Percentiles rank a stretch among this genome's conserved stretches.
These are phyloP conservation scores for Platysternon megacephalum DNA, from an alignment of 2,113 vertebrate species.

Conservation along the genomic window DNA sequence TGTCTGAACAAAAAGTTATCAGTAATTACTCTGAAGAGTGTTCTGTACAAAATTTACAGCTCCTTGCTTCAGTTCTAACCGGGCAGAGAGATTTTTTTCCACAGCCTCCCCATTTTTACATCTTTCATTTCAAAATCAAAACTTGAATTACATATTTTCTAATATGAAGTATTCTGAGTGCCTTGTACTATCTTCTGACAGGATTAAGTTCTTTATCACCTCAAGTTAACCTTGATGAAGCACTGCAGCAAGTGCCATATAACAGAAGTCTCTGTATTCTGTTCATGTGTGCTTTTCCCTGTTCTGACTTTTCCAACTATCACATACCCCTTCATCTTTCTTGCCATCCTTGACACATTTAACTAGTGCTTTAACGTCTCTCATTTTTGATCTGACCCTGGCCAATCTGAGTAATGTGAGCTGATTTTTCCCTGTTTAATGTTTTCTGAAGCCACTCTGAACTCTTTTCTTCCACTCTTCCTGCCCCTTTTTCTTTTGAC, in stretches of 20 bases:
- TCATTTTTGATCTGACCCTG: not conserved
- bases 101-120: not conserved
- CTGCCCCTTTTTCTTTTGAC: not conserved
- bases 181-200: not conserved
- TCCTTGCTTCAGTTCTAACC: not conserved
- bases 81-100: not conserved
- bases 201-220: not conserved
- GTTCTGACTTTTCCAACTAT: not conserved
- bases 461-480: not conserved
- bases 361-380: not conserved
- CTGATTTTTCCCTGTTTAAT: not conserved
- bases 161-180: not conserved
- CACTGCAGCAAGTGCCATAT: not conserved
- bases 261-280: not conserved
- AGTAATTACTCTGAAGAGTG: not conserved
- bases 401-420: not conserved
- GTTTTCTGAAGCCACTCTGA: not conserved
- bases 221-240: not conserved
- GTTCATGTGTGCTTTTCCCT: not conserved
- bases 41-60: not conserved
- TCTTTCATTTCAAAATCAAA: not conserved
- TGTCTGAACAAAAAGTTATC: not conserved
- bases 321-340: not conserved
- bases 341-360: not conserved
- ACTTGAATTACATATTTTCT: fast-evolving